Evolutionary conservation across 2,888 invertebrate genomes (phyloP).

Genomic region (Tenthredo mesomela): DNA sequence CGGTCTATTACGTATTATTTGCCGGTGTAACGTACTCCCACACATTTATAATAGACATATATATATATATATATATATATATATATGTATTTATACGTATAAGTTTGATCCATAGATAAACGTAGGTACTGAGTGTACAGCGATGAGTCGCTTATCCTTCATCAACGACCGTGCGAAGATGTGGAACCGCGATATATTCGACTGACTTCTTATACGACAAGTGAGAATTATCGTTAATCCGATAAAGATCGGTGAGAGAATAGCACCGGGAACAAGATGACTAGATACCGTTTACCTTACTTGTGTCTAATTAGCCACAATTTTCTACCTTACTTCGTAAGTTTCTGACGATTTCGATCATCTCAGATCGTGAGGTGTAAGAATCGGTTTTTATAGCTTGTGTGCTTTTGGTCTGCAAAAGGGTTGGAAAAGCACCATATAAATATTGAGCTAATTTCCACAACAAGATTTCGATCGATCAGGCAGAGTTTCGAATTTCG

Average conservation of each 20-base stretch:
- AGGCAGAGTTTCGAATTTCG: background rate
- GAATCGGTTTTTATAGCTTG: background rate
- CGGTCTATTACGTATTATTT: background rate
- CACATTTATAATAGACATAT: background rate
- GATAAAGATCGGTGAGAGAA: conserved; percentile 36
- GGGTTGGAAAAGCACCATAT: background rate
- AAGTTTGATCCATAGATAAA: background rate
- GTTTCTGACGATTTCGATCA: background rate
- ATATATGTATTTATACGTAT: too few relatives aligned
- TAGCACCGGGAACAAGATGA: background rate
- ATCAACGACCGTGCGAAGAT: conserved; percentile 46
- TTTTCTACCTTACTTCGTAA: background rate
- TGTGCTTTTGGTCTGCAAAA: background rate
- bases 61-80: background rate
- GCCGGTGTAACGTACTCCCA: background rate
- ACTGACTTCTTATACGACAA: background rate
- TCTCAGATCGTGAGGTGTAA: background rate
- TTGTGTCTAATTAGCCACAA: conserved; percentile 10
- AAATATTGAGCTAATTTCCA: too few relatives aligned
- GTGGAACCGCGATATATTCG: background rate
- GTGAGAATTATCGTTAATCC: conserved; percentile 34
- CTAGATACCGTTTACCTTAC: background rate
- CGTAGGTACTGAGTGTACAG: background rate
- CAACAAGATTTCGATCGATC: background rate
- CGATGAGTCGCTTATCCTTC: conserved; percentile 2